Evolutionary conservation across 2,113 vertebrate genomes (phyloP).

Genomic region (Miniopterus natalensis): DNA sequence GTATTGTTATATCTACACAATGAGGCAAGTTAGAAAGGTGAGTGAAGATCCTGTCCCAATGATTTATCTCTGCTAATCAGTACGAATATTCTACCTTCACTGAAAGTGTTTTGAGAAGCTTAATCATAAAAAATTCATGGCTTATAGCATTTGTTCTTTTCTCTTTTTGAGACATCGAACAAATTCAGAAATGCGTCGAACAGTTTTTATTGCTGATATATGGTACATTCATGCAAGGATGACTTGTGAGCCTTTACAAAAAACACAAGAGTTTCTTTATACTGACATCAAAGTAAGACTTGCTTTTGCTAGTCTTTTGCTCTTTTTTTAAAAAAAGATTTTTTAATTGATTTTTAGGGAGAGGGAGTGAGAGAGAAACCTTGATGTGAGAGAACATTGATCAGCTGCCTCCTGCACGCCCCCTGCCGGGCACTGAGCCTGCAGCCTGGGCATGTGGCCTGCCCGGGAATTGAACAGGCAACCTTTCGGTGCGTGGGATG

Average conservation of each 20-base stretch:
- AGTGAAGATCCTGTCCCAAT: conserved; percentile 1
- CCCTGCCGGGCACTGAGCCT: not conserved
- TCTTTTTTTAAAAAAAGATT: not conserved
- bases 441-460: not conserved
- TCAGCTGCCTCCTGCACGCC: not conserved
- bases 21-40: not conserved
- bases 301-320: conserved; percentile 45
- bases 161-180: not conserved
- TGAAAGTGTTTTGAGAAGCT: conserved; percentile 26
- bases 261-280: not conserved
- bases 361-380: not conserved
- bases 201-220: not conserved
- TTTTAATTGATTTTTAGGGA: not conserved
- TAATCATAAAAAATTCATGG: conserved; percentile 41
- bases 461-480: not conserved
- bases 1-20: not conserved
- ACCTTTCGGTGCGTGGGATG: not conserved
- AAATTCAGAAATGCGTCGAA: conserved; percentile 18
- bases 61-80: not conserved
- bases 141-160: not conserved
- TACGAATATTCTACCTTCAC: not conserved
- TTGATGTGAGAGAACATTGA: not conserved
- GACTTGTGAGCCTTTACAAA: not conserved
- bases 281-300: not conserved
- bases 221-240: not conserved